Evolutionary conservation across 2,797 vertebrate genomes (phyloP).

Genomic region (Dryobates pubescens): DNA sequence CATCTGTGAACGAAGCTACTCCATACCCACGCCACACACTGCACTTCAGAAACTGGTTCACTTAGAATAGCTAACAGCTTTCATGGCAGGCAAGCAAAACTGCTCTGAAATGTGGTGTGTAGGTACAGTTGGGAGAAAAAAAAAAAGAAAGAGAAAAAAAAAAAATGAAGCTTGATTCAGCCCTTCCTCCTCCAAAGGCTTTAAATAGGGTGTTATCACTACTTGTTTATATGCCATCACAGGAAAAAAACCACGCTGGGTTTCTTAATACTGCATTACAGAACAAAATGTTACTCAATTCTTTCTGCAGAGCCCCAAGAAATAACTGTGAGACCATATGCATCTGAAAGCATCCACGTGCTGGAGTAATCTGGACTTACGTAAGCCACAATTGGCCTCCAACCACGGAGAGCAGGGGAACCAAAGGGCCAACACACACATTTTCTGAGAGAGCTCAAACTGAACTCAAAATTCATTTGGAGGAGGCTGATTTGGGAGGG

Average conservation of each 20-base stretch:
- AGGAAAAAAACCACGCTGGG: neutral
- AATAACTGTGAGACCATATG: constrained; percentile 42
- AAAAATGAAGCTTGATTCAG: neutral
- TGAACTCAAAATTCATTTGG: neutral
- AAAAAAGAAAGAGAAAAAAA: no score
- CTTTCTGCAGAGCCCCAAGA: constrained; percentile 4
- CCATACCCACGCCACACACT: neutral
- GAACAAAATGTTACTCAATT: constrained; percentile 64
- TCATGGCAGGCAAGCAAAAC: neutral
- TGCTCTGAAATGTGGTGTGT: neutral
- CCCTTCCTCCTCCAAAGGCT: neutral
- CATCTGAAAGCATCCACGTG: constrained; percentile 21
- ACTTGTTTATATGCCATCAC: constrained; percentile 41
- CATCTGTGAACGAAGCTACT: neutral
- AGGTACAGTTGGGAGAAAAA: neutral
- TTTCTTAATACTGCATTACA: constrained; percentile 50
- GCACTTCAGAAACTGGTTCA: neutral
- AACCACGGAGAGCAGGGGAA: neutral
- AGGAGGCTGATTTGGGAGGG: neutral
- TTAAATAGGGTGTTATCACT: constrained; percentile 55
- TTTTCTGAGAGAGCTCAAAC: neutral
- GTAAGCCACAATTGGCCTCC: neutral
- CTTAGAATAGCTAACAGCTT: neutral
- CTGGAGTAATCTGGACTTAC: constrained; percentile 25
- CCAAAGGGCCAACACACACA: neutral